Conservation (phyloP, 2,797 vertebrate genomes). For the Vultur gryphus region DNA sequence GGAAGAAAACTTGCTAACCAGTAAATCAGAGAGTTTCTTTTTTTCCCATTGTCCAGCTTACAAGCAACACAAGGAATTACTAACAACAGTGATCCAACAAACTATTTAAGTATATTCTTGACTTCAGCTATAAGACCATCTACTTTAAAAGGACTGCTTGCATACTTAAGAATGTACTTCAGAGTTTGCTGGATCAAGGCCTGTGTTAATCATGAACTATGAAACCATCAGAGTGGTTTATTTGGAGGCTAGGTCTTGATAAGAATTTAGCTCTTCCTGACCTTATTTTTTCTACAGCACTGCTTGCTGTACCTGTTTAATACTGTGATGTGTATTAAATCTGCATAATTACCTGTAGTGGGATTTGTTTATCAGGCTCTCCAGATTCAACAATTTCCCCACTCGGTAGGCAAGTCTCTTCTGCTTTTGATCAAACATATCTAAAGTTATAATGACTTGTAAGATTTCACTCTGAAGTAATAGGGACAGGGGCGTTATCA, state of each 20-base stretch:
- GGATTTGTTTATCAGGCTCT: background rate
- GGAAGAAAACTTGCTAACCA: background rate
- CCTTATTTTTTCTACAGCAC: background rate
- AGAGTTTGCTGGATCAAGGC: background rate
- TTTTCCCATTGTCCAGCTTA: background rate
- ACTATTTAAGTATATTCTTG: background rate
- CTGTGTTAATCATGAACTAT: background rate
- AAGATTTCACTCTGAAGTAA: background rate
- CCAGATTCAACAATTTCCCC: background rate
- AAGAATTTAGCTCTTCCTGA: background rate
- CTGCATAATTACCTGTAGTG: background rate
- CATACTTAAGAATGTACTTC: background rate
- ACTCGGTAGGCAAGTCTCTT: background rate
- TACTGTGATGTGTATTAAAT: background rate
- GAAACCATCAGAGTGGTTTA: background rate
- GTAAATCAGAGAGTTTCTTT: background rate
- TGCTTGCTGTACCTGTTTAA: background rate
- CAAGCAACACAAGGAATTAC: background rate
- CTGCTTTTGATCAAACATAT: background rate
- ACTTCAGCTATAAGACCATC: background rate
- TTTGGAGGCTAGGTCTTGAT: background rate
- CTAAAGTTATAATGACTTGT: background rate
- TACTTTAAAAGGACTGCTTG: background rate
- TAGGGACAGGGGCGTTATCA: background rate
- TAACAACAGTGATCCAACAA: background rate